Evolutionary conservation across 2,797 vertebrate genomes (phyloP).

Genomic region (Chelon auratus): DNA sequence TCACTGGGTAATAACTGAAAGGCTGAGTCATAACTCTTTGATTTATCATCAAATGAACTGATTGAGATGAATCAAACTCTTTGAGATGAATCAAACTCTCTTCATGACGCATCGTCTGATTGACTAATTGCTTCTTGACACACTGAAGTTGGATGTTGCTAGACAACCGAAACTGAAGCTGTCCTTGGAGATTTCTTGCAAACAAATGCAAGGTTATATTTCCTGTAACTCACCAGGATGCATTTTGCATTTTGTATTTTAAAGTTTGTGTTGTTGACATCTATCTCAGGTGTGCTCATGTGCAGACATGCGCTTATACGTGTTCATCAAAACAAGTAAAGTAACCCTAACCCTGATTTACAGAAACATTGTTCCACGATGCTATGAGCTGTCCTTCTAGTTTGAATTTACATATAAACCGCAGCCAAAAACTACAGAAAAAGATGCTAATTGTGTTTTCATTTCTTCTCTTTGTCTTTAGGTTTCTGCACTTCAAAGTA

Average conservation of each 20-base stretch:
- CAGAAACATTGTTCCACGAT: not conserved
- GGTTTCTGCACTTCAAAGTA: constrained; percentile 60
- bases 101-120: too few species aligned
- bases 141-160: too few species aligned
- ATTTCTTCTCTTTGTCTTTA: constrained; percentile 27
- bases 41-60: too few species aligned
- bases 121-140: too few species aligned
- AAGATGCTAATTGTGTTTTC: not conserved
- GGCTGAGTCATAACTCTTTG: too few species aligned
- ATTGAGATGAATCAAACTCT: too few species aligned
- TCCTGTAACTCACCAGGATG: not conserved
- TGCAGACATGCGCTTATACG: not conserved
- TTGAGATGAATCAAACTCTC: too few species aligned
- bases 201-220: not conserved
- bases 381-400: not conserved
- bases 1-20: too few species aligned
- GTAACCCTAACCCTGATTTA: not conserved
- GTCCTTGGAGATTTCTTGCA: not conserved
- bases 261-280: not conserved
- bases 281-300: not conserved
- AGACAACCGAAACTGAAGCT: not conserved
- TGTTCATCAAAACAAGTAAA: not conserved
- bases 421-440: not conserved
- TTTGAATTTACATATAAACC: not conserved
- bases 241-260: not conserved